Evolutionary conservation across 1,140 invertebrate genomes (phyloP), one percentile per base, ranked within the genome.

Genomic region (Zaprionus nigranus): DNA sequence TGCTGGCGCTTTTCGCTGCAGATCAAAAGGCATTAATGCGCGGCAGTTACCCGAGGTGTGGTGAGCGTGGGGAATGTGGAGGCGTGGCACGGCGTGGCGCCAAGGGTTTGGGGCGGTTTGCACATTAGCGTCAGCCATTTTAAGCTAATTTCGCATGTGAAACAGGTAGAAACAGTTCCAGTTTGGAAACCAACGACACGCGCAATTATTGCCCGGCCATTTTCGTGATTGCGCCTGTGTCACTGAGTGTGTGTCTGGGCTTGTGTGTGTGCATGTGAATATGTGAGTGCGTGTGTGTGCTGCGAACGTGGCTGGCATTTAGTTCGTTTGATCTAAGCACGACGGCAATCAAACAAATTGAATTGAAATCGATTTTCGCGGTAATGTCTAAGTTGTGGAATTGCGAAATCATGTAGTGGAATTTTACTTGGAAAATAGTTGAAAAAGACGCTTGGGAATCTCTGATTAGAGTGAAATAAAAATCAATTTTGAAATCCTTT

Each of bases 151-250:
- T 81, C 78, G 81, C 84, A 87, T 87, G 84, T 84, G 84, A 69
- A 90, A 84, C 84, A 87, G 84, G 84, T 87, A 84, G 78, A 68
- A 71, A 69, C 83, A 71, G 82, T 88, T 88, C 82, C 71, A 75
- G 75, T 80, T 87, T 87, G 74, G 70, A 53, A 88, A 78, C 81
- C 79, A 88, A 75, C 84, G 84, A 90, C 84, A 88, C 84, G 84
- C 84, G 85, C 81, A 88, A 90, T 88, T 88, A 88, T 88, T 88
- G 81, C 84, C 79, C 78, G 81, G 87, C 84, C 81, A 72, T 87
- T 87, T 88, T 87, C 60, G 56, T 72, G 74, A 76, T 76, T 76
- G 68, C 62, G 60, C 57, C 61, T 28, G 36, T 66, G 53, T 57
- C 40, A 56, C 24, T 57, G 12, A 34, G n/a, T 61, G 66, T 38